phyloP scores from a whole-genome alignment of 1,140 invertebrate genomes.

The Bombyx mandarina region DNA sequence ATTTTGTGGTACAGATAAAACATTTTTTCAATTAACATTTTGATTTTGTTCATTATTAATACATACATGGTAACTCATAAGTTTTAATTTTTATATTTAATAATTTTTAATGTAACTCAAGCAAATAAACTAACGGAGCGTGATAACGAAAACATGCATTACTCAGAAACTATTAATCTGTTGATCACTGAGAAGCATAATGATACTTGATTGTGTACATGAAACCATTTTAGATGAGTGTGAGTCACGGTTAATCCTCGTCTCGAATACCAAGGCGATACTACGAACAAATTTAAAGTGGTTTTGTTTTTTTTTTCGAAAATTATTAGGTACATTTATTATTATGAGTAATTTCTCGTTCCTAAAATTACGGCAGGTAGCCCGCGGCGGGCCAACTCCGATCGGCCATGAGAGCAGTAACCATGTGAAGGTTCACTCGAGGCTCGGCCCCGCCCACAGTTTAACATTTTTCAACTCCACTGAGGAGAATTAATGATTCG shows the following conservation, averaged over 20 bases:
- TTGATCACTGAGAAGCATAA: too few species aligned
- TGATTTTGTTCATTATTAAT: too few species aligned
- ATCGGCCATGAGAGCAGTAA: conserved; percentile 36
- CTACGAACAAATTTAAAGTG: conserved; percentile 18
- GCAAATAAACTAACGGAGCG: too few species aligned
- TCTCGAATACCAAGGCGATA: conserved; percentile 18
- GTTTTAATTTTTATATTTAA: too few species aligned
- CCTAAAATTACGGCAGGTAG: conserved; percentile 66
- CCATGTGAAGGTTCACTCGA: conserved; percentile 46
- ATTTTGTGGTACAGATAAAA: too few species aligned
- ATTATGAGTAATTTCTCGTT: conserved; percentile 66
- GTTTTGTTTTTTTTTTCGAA: conserved; percentile 26
- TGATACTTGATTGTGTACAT: background rate
- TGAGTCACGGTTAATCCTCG: conserved; percentile 40
- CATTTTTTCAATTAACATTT: too few species aligned
- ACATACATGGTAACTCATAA: too few species aligned
- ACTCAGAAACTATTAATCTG: too few species aligned
- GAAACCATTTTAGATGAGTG: conserved; percentile 4
- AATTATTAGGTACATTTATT: conserved; percentile 61
- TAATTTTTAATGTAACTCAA: too few species aligned
- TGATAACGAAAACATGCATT: too few species aligned
- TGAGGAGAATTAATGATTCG: conserved; percentile 42
- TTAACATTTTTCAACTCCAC: conserved; percentile 60
- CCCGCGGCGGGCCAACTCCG: conserved; percentile 40
- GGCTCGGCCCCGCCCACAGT: conserved; percentile 50